These are phyloP conservation scores for Erethizon dorsatum DNA, from an alignment of 2,797 vertebrate genomes.

Conservation along the genomic window DNA sequence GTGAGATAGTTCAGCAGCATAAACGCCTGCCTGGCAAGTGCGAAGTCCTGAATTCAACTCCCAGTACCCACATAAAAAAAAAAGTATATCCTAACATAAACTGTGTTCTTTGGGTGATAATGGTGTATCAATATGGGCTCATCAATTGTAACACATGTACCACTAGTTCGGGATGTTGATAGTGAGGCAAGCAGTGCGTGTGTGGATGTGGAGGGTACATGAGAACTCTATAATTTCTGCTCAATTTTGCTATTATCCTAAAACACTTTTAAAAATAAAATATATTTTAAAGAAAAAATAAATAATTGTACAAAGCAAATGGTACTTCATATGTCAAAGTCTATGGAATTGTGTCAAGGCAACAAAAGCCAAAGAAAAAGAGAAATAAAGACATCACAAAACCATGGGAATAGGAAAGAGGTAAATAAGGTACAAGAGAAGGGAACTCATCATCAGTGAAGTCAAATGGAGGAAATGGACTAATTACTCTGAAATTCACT, in stretches of 20 bases:
- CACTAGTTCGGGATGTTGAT: background rate
- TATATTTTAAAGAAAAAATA: background rate
- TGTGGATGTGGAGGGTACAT: background rate
- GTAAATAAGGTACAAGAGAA: background rate
- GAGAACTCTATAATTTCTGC: background rate
- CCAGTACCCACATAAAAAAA: too few relatives aligned
- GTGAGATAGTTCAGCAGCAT: too few relatives aligned
- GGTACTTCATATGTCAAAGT: background rate
- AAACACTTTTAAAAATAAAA: background rate
- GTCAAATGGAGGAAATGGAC: conserved; percentile 23
- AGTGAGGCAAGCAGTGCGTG: background rate
- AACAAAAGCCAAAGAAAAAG: background rate
- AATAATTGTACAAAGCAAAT: background rate
- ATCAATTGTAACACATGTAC: background rate
- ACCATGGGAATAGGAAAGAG: background rate
- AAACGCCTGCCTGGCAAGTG: too few relatives aligned
- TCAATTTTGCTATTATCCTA: background rate
- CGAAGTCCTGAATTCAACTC: too few relatives aligned
- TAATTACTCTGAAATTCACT: background rate
- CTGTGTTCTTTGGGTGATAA: background rate
- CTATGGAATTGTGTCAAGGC: background rate
- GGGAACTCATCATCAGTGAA: background rate
- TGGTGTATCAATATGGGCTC: background rate
- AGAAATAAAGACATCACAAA: background rate
- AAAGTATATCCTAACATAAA: background rate